Percentiles rank a stretch among this genome's conserved stretches.
Evolutionary conservation across 2,113 vertebrate genomes (phyloP).

Genomic region (Prunella fulvescens): DNA sequence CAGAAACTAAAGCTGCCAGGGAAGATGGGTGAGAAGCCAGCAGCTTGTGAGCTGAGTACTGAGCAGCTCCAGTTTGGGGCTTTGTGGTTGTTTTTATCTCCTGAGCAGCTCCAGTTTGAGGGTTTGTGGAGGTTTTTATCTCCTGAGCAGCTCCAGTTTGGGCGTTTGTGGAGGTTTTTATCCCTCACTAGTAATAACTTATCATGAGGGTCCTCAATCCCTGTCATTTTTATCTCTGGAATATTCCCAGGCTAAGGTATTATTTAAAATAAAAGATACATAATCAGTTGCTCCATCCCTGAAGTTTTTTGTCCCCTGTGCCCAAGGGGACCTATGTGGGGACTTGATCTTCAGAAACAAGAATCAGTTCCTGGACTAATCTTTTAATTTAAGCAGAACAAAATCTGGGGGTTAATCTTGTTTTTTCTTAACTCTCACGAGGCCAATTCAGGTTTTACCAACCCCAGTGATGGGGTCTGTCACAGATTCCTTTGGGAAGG

Average conservation of each 20-base stretch:
- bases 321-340: background rate
- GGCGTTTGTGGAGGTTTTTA: background rate
- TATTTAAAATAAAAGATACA: background rate
- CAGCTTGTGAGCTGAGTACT: background rate
- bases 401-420: background rate
- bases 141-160: background rate
- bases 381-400: background rate
- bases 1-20: background rate
- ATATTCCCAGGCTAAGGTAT: background rate
- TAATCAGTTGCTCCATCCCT: no score
- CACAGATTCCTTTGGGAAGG: background rate
- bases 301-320: background rate
- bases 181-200: background rate
- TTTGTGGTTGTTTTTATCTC: background rate
- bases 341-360: background rate
- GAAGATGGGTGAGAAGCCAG: background rate
- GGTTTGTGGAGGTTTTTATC: background rate
- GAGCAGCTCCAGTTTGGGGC: background rate
- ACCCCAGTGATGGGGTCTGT: background rate
- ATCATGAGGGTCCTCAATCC: background rate
- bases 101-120: background rate
- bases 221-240: background rate
- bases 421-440: background rate
- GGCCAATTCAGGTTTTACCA: background rate
- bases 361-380: background rate